These are phyloP conservation scores for Megastigmus dorsalis DNA, from an alignment of 2,888 invertebrate species.

Conservation along the genomic window DNA sequence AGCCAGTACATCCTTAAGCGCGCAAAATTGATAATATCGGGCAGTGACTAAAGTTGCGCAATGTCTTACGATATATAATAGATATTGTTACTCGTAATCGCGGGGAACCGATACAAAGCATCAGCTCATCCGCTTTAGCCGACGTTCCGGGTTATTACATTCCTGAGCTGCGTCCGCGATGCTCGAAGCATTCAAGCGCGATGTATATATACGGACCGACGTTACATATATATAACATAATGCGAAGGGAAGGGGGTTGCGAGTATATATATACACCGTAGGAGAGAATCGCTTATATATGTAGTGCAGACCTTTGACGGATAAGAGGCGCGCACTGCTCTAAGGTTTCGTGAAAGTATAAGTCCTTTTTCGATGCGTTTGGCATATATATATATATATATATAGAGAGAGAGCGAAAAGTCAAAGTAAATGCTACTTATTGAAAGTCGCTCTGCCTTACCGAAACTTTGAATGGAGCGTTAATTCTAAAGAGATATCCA, in stretches of 20 bases:
- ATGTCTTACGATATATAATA: too few species aligned
- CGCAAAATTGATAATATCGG: too few species aligned
- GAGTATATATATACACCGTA: too few species aligned
- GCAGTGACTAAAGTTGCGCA: too few species aligned
- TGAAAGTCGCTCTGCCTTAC: too few species aligned
- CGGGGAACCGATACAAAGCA: too few species aligned
- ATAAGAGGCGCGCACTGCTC: conserved; percentile 4
- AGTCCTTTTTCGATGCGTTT: conserved; percentile 17
- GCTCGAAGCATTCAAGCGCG: conserved; percentile 6
- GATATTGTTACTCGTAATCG: too few species aligned
- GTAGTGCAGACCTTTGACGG: conserved; percentile 35
- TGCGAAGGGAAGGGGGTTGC: conserved; percentile 16
- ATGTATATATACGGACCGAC: conserved; percentile 2
- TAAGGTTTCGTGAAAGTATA: conserved; percentile 30
- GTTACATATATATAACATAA: conserved; percentile 17
- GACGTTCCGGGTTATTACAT: conserved; percentile 50
- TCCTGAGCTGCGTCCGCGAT: conserved; percentile 26
- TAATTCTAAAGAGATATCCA: not conserved
- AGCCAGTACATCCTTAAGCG: too few species aligned
- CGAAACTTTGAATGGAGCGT: not conserved
- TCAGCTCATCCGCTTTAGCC: too few species aligned
- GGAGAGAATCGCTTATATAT: not conserved
- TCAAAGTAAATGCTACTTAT: too few species aligned
- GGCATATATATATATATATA: too few species aligned
- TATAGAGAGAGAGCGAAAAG: too few species aligned